These are phyloP conservation scores for Polymixis lichenea DNA, from an alignment of 2,888 invertebrate genomes.

Conservation along the genomic window DNA sequence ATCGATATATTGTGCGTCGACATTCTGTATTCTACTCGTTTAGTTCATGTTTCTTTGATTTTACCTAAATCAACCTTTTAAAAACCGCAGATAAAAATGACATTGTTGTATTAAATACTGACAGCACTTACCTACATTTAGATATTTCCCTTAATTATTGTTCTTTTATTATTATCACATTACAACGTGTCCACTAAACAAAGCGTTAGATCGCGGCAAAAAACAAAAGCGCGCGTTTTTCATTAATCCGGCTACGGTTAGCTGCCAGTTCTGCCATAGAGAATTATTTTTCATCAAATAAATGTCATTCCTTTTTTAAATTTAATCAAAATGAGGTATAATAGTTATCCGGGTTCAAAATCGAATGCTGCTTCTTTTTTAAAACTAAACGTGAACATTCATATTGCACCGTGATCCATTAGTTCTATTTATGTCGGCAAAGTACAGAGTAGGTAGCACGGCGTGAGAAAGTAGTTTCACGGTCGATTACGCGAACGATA, in stretches of 20 bases:
- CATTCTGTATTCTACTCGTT: no score
- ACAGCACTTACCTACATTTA: no score
- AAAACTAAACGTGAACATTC: background rate
- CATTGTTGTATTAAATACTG: no score
- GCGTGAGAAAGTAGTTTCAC: constrained; percentile 69
- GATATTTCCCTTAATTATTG: no score
- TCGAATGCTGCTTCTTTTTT: background rate
- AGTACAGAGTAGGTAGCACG: constrained; percentile 49
- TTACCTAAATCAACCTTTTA: no score
- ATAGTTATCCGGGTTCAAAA: background rate
- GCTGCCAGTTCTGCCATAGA: background rate
- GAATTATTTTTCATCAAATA: background rate
- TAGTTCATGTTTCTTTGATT: no score
- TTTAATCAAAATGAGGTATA: background rate
- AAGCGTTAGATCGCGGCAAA: no score
- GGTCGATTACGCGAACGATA: constrained; percentile 64
- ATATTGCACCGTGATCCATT: constrained; percentile 25
- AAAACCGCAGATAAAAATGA: no score
- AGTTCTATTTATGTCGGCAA: constrained; percentile 44
- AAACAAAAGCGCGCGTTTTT: no score
- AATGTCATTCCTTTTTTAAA: background rate
- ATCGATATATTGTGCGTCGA: no score
- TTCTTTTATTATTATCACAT: no score
- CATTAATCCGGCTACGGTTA: background rate
- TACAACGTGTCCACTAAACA: no score